phyloP scores from a whole-genome alignment of 1,140 invertebrate species.

The Pseudomyrmex gracilis region DNA sequence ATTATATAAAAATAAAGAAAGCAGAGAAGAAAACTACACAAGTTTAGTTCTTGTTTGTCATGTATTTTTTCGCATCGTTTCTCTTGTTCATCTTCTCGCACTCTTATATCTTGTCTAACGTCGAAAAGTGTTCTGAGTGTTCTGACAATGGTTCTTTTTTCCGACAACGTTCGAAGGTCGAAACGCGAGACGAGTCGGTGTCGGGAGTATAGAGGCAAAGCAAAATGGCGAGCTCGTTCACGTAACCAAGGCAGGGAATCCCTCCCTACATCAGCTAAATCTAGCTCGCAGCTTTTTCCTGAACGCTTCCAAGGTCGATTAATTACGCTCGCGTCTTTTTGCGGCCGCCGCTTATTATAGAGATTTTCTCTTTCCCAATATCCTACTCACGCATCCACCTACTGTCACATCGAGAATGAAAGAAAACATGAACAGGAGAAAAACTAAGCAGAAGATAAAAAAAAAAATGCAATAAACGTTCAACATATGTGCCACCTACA shows the following conservation, averaged over 20 bases:
- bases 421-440: neutral
- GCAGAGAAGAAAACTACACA: neutral
- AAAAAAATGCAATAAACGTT: neutral
- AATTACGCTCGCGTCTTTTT: constrained; percentile 53
- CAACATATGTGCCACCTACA: neutral
- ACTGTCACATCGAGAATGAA: neutral
- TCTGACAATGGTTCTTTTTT: constrained; percentile 47
- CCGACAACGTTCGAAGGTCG: constrained; percentile 52
- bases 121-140: neutral
- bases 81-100: neutral
- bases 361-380: neutral
- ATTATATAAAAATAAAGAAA: neutral
- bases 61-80: neutral
- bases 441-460: neutral
- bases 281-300: constrained; percentile 52
- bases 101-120: neutral
- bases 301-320: constrained; percentile 46
- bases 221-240: constrained; percentile 58
- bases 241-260: constrained; percentile 37
- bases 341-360: constrained; percentile 18
- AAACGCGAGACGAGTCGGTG: constrained; percentile 44
- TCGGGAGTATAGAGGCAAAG: constrained; percentile 39
- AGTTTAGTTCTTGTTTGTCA: neutral
- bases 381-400: neutral
- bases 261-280: constrained; percentile 39